Evolutionary conservation across 2,797 vertebrate species (phyloP), one percentile per base, ranked within the genome.

Genomic region (Nannoperca obscura): DNA sequence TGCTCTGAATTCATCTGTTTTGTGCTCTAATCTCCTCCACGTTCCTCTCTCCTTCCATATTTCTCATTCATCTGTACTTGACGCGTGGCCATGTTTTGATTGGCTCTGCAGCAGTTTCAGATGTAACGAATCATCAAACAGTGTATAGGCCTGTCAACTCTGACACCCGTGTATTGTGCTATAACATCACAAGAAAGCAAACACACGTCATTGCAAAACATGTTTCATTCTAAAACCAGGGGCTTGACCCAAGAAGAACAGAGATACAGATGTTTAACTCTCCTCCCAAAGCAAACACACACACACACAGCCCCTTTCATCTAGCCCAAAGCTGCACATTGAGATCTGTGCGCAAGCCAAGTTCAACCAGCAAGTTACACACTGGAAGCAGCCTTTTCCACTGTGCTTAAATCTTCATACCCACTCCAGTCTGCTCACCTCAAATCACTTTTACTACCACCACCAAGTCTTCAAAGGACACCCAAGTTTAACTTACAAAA

Each of bases 271-370:
- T 24, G 1, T 82, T 77, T 70, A 67, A 38, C 61, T 71, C 30
- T 77, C 57, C 44, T 66, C 52, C 61, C 58, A 78, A 71, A 79
- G 57, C 65, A 85, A 76, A 88, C 81, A 84, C 47, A 74, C 66
- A 67, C 47, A 67, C 55, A 67, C 30, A 81, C 10, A 14, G 15
- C 10, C 38, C 11, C 80, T 89, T 89, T 91, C 71, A 91, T 89
- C 75, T 52, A 3, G 20, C 64, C 74, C 75, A 87, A 71, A 85
- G 76, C 78, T 83, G 54, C 86, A 86, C 86, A 80, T 76, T 76
- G 73, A 78, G 74, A 83, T 76, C 53, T 83, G 74, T 79, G 67
- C 59, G 47, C 13, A 14, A 36, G 85, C 86, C 88, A 90, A 85
- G 38, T 36, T 82, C 57, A 75, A 70, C 74, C 44, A 78, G 67